phyloP scores from a whole-genome alignment of 2,888 invertebrate species.

The Caenorhabditis macrosperma region DNA sequence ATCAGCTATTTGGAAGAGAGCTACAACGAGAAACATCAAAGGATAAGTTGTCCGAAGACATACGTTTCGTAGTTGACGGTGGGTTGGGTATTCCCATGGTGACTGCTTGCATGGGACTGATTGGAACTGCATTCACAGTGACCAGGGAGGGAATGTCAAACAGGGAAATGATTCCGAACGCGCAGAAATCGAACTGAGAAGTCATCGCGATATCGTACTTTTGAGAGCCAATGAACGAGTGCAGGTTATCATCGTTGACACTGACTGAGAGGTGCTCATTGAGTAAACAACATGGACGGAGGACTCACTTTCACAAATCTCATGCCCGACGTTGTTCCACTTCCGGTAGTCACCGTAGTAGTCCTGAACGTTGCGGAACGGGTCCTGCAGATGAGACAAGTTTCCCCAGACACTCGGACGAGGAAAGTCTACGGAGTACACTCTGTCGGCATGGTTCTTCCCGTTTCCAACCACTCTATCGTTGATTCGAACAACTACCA shows the following conservation, averaged over 20 bases:
- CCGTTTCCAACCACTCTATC: slow-evolving; percentile 51
- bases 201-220: slow-evolving; percentile 57
- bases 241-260: slow-evolving; percentile 38
- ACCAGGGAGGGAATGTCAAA: slow-evolving; percentile 28
- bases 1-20: slow-evolving; percentile 27
- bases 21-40: slow-evolving; percentile 15
- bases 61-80: slow-evolving; percentile 26
- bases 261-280: slow-evolving; percentile 27
- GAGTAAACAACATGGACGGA: background rate
- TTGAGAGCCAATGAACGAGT: slow-evolving; percentile 38
- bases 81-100: slow-evolving; percentile 23
- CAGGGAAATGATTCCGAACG: slow-evolving; percentile 12
- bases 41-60: background rate
- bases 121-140: slow-evolving; percentile 29
- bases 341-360: slow-evolving; percentile 20
- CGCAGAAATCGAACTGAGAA: slow-evolving; percentile 57
- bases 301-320: slow-evolving; percentile 37
- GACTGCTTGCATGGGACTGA: slow-evolving; percentile 8
- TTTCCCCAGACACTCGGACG: slow-evolving; percentile 51
- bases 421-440: slow-evolving; percentile 34
- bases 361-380: slow-evolving; percentile 38
- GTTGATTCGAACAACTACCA: slow-evolving; percentile 51
- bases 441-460: slow-evolving; percentile 25
- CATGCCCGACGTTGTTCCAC: slow-evolving; percentile 23
- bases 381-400: slow-evolving; percentile 43